Base-by-base conservation (phyloP, 2,888 invertebrate genomes). In the Octonoba sinensis region DNA sequence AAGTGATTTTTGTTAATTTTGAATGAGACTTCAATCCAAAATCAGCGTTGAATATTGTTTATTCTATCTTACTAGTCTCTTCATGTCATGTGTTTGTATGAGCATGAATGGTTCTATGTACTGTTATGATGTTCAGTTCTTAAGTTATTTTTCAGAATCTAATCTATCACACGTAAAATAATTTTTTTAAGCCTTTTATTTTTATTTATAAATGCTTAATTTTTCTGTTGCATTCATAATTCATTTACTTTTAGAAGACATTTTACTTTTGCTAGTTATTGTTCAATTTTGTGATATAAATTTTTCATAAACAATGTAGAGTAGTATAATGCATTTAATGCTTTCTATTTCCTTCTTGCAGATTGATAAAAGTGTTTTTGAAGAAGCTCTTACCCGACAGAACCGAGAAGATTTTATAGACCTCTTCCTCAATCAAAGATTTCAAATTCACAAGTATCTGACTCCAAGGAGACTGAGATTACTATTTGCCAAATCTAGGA, bases 391-490 rank as follows among this genome's bases (percentile, higher is more conserved):
- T 49, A 82, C 87, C 16, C 84, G 87, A 74, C 84, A 86, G n/a
- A 86, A 87, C 49, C 84, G 88, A 15, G 88, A 88, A 84, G 86
- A 86, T 59, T 88, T 88, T 83, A 87, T 88, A 1, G 87, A 87
- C 57, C 82, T 88, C 36, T 88, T 88, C 72, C 83, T 88, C 16
- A 86, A 87, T 20, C 87, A 87, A 74, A 88, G 88, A 12, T 87
- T 88, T 84, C 86, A 85, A 82, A 86, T 88, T 71, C 88, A 87
- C 82, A 86, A 87, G 64, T 88, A 87, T 75, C 85, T 88, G 8
- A 71, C 85, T 86, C 81, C 84, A 12, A 72, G 65, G 22, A 59
- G 83, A 22, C 67, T 86, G 8, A 59, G 72, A 16, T 36, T 60
- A 0, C 65, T 86, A 62, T 88, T 87, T 85, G 86, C 87, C 65